Base-by-base conservation (phyloP, 2,113 vertebrate species). In the Scophthalmus maximus region DNA sequence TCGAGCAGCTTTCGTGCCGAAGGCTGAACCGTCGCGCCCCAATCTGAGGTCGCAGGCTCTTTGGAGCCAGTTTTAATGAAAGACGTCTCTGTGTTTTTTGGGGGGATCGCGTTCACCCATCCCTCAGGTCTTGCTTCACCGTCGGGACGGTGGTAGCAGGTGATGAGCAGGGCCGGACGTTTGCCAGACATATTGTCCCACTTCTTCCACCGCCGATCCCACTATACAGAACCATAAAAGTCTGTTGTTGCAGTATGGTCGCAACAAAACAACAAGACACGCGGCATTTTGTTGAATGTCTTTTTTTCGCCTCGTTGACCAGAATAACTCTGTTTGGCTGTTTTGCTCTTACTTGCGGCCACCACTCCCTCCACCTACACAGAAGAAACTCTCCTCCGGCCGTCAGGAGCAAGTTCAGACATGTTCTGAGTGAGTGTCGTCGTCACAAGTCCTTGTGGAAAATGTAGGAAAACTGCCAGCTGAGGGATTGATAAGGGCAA, bases 301-400 rank as follows among this genome's bases (percentile, higher is more conserved):
- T 52, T 27, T 49, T 49, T 18, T 20, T 49, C 30, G 8, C 17
- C 9, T 49, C 6, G 10, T 49, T 49, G n/a, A 49, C 76, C 50
- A 60, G 52, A 70, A 65, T 76, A 76, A 76, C 36, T 10, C n/a
- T n/a, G n/a, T n/a, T n/a, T 12, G 15, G 25, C 62, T 46, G 58
- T 69, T 44, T 64, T 34, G 30, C 7, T 27, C 36, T 65, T 68
- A 15, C 47, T n/a, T 55, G 57, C 65, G 38, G 38, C n/a, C 57
- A 60, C 63, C 66, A 56, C 47, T 78, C 47, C 51, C 44, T 75
- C 75, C 1, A 36, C 66, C 63, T 65, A 68, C 81, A 61, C 42
- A 62, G 32, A 25, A 57, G 60, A 61, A n/a, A 12, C 12, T 20
- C 70, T 62, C 12, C 74, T 60, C 10, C 49, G 68, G 44, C 72